Evolutionary conservation across 2,888 invertebrate genomes (phyloP).

Genomic region (Nebria salina): DNA sequence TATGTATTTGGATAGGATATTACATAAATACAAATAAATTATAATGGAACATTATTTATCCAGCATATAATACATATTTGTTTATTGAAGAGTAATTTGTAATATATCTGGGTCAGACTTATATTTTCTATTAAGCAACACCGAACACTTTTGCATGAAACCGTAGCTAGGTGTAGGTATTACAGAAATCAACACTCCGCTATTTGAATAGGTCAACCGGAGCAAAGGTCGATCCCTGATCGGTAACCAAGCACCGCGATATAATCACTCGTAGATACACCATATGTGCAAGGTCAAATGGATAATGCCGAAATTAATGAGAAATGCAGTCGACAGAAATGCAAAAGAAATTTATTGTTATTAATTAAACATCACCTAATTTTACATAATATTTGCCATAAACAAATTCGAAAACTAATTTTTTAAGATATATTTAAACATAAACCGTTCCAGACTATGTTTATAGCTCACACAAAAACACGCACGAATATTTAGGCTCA

Average conservation of each 20-base stretch:
- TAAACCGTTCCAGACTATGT: too few species aligned
- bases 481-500: too few species aligned
- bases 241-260: neutral
- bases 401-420: too few species aligned
- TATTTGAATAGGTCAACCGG: neutral
- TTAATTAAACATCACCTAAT: too few species aligned
- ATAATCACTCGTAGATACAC: neutral
- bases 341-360: neutral
- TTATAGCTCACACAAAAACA: too few species aligned
- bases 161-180: neutral
- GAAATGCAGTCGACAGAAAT: neutral
- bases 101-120: neutral
- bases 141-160: neutral
- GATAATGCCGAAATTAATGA: neutral
- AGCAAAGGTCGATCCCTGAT: neutral
- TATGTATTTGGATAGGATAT: too few species aligned
- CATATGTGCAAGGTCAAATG: neutral
- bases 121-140: neutral
- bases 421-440: too few species aligned
- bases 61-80: neutral
- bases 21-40: neutral
- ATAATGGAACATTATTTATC: neutral
- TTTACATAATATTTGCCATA: too few species aligned
- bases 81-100: neutral
- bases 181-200: neutral